A percentile compares a stretch with the other conserved stretches of the same genome.
These are phyloP conservation scores for Tipula vernalis DNA, from an alignment of 2,888 invertebrate species.

Conservation along the genomic window DNA sequence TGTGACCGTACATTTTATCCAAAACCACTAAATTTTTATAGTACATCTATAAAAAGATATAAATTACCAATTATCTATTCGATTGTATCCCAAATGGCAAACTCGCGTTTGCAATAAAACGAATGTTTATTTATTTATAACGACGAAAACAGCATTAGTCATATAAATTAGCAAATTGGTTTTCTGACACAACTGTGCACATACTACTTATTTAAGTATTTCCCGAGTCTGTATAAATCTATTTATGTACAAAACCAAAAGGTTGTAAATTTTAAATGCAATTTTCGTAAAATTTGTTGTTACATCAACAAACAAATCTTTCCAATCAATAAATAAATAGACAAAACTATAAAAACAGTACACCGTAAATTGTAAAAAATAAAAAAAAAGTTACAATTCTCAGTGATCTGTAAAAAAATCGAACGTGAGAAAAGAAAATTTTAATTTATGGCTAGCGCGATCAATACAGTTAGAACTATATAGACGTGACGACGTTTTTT, in stretches of 20 bases:
- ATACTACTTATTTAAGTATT: background rate
- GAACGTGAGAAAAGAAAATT: background rate
- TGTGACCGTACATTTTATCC: background rate
- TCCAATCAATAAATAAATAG: background rate
- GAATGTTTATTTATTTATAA: background rate
- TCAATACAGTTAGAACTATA: background rate
- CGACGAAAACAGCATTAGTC: background rate
- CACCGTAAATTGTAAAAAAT: background rate
- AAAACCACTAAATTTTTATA: background rate
- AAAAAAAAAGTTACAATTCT: background rate
- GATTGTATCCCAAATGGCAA: background rate
- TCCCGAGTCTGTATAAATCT: background rate
- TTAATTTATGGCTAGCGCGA: background rate
- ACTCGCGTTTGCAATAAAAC: background rate
- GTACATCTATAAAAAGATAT: background rate
- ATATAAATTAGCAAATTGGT: background rate
- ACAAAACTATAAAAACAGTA: background rate
- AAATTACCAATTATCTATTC: background rate
- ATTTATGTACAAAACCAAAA: background rate
- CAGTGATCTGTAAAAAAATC: background rate
- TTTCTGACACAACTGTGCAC: background rate
- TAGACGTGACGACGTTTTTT: background rate
- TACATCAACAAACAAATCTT: background rate
- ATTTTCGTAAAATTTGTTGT: background rate
- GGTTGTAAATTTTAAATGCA: background rate